Base-by-base conservation (phyloP, 2,888 invertebrate genomes). In the Lasioglossum malachurum region DNA sequence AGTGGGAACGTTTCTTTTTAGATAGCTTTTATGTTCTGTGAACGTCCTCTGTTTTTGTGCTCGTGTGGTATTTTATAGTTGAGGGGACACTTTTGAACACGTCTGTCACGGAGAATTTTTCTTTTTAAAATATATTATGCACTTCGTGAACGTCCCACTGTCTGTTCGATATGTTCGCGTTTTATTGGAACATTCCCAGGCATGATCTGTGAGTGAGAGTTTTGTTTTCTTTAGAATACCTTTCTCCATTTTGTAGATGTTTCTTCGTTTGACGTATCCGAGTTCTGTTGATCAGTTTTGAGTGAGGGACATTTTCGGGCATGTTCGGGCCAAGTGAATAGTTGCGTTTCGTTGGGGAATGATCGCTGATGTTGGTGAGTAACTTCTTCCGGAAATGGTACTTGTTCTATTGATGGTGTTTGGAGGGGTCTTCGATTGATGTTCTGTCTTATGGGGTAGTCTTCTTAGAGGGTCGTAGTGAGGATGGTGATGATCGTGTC, bases 361-460 rank as follows among this genome's bases (percentile, higher is more conserved):
- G 19, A 16, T 49, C 73, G 46, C n/a, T 46, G 27, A 16, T 27
- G 16, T 27, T 49, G 27, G 73, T 46, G 46, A 73, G 46, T 77
- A 64, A 57, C 19, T 60, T 46, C 35, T 67, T 46, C 27, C 64
- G 83, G 57, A 76, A 77, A 84, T 82, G 83, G 57, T 74, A 46
- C 23, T 27, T 27, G 60, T 27, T 60, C 27, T n/a, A 60, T 5
- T 5, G 27, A 4, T n/a, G 4, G 27, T 27, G 57, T 53, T 53
- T 23, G 53, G 23, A 23, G 2, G 53, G 53, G 23, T 23, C 8
- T 53, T 53, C 0, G 53, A 53, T 23, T 53, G 23, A 53, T 53
- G 23, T 53, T 53, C 23, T 23, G 53, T 23, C 53, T 8, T 53
- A 23, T 53, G 23, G 23, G 53, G 23, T 23, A 8, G 7, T 53